These are phyloP conservation scores for Halocaridina rubra DNA, from an alignment of 2,888 invertebrate species.

Conservation along the genomic window DNA sequence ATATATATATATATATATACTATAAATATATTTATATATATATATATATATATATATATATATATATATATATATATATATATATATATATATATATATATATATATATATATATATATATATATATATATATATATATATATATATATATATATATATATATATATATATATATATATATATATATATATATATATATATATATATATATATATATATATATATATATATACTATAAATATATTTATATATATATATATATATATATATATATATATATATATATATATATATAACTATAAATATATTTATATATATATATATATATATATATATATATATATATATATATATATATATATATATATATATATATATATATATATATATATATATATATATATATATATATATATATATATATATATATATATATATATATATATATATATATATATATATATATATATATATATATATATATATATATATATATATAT, in stretches of 20 bases:
- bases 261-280: background rate
- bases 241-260: background rate
- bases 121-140: background rate
- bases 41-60: background rate
- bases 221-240: background rate
- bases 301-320: background rate
- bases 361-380: background rate
- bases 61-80: background rate
- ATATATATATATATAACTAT: background rate
- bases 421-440: background rate
- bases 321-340: background rate
- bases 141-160: background rate
- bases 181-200: background rate
- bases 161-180: background rate
- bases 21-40: background rate
- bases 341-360: background rate
- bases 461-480: background rate
- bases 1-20: background rate
- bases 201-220: background rate
- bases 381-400: background rate
- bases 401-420: background rate
- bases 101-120: background rate
- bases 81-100: background rate
- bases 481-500: background rate
- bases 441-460: background rate